Percentiles rank a stretch among this genome's conserved stretches.
phyloP scores from a whole-genome alignment of 2,113 vertebrate species.

The Datnioides undecimradiatus region DNA sequence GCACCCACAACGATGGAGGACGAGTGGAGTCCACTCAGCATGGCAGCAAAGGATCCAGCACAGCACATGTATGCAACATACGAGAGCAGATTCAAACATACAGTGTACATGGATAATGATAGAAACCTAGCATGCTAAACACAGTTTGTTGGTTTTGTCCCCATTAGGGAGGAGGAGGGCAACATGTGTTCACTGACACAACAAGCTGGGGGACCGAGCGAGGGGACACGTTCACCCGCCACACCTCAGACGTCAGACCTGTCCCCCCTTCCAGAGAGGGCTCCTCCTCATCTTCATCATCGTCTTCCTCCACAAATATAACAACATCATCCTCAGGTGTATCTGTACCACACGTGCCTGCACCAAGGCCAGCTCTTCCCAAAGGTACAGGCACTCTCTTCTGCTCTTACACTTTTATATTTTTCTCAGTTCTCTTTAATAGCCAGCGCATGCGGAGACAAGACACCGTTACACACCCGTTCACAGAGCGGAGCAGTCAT shows the following conservation, averaged over 20 bases:
- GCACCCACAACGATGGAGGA: conserved; percentile 18
- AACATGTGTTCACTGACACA: conserved; percentile 12
- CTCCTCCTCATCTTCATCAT: conserved; percentile 56
- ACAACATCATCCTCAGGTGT: conserved; percentile 60
- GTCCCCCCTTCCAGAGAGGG: conserved; percentile 44
- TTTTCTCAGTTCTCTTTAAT: neutral
- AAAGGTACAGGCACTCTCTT: conserved; percentile 73
- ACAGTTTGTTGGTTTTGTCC: neutral
- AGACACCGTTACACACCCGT: neutral
- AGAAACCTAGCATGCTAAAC: neutral
- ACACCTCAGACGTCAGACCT: conserved; percentile 2
- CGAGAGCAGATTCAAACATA: neutral
- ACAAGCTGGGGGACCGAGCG: conserved; percentile 66
- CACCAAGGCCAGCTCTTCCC: conserved; percentile 72
- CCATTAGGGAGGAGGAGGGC: conserved; percentile 47
- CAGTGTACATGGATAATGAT: neutral
- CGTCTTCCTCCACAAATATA: conserved; percentile 58
- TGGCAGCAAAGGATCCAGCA: conserved; percentile 51
- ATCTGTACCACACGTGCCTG: conserved; percentile 53
- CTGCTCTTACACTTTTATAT: neutral
- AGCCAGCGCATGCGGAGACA: neutral
- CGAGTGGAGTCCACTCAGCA: conserved; percentile 16
- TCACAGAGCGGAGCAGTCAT: neutral
- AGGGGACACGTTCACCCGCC: conserved; percentile 70
- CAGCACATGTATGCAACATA: conserved; percentile 44